Percentiles rank a stretch among this genome's conserved stretches.
Conservation (phyloP, 1,140 invertebrate species). For the Euschistus heros region DNA sequence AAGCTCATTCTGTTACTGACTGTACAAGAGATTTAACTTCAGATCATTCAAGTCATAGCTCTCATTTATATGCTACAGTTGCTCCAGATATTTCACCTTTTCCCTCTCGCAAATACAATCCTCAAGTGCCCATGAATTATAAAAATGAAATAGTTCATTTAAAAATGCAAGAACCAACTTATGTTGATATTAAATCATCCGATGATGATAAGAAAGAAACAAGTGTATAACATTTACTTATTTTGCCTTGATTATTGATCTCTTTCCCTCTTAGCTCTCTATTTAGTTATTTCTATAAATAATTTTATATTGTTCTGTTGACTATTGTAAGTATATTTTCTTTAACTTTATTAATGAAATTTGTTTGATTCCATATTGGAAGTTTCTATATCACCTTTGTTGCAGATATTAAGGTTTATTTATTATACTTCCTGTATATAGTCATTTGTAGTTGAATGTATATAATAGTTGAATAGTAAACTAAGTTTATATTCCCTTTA, state of each 20-base stretch:
- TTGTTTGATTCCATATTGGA: too few species aligned
- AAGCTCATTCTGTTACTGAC: slow-evolving; percentile 27
- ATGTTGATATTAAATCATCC: slow-evolving; percentile 21
- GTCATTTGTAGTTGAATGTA: too few species aligned
- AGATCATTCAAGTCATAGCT: slow-evolving; percentile 27
- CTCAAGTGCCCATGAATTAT: slow-evolving; percentile 14
- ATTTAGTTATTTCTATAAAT: too few species aligned
- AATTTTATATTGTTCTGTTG: too few species aligned
- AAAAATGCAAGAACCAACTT: slow-evolving; percentile 17
- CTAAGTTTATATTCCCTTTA: too few species aligned
- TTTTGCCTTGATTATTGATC: not conserved
- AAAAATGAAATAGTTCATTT: slow-evolving; percentile 23
- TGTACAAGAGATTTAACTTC: slow-evolving; percentile 30
- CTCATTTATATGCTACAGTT: slow-evolving; percentile 30
- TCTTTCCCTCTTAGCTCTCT: too few species aligned
- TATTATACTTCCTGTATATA: too few species aligned
- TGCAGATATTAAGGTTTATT: too few species aligned
- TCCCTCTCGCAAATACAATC: not conserved
- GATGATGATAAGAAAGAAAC: slow-evolving; percentile 28
- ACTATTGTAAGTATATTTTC: too few species aligned
- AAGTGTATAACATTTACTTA: slow-evolving; percentile 22
- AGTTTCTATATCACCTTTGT: too few species aligned
- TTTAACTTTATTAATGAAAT: too few species aligned
- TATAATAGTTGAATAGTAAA: too few species aligned
- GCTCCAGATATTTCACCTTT: slow-evolving; percentile 26